A percentile compares a stretch with the other conserved stretches of the same genome.
Evolutionary conservation across 2,113 vertebrate genomes (phyloP).

Genomic region (Scomber scombrus): DNA sequence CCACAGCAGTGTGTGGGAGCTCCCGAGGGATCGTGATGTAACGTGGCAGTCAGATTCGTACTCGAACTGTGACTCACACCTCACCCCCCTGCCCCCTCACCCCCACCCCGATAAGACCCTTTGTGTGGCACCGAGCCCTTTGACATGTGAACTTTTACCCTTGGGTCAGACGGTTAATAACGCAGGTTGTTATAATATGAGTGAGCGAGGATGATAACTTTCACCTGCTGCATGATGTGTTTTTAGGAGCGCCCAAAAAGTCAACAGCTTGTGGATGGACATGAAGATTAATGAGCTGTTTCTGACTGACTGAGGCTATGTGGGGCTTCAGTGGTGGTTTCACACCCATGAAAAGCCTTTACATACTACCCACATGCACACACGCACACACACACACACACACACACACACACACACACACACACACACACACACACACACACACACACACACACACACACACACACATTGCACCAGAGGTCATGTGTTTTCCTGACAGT

Average conservation of each 20-base stretch:
- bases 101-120: slow-evolving; percentile 52
- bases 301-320: slow-evolving; percentile 4
- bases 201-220: slow-evolving; percentile 45
- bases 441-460: background rate
- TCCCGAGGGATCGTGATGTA: slow-evolving; percentile 34
- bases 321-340: background rate
- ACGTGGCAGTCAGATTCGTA: slow-evolving; percentile 4
- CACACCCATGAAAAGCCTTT: background rate
- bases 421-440: no score
- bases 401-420: no score
- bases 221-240: slow-evolving; percentile 46
- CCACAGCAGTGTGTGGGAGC: slow-evolving; percentile 44
- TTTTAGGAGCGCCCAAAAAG: no score
- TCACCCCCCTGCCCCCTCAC: background rate
- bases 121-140: slow-evolving; percentile 41
- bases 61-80: slow-evolving; percentile 35
- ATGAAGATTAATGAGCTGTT: slow-evolving; percentile 42
- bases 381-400: background rate
- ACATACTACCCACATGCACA: background rate
- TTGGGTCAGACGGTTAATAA: slow-evolving; percentile 59
- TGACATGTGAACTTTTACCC: slow-evolving; percentile 59
- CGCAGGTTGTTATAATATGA: slow-evolving; percentile 62
- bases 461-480: background rate
- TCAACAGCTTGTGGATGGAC: slow-evolving; percentile 10
- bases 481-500: slow-evolving; percentile 53